Evolutionary conservation across 2,797 vertebrate species (phyloP).

Genomic region (Arnoldichthys spilopterus): DNA sequence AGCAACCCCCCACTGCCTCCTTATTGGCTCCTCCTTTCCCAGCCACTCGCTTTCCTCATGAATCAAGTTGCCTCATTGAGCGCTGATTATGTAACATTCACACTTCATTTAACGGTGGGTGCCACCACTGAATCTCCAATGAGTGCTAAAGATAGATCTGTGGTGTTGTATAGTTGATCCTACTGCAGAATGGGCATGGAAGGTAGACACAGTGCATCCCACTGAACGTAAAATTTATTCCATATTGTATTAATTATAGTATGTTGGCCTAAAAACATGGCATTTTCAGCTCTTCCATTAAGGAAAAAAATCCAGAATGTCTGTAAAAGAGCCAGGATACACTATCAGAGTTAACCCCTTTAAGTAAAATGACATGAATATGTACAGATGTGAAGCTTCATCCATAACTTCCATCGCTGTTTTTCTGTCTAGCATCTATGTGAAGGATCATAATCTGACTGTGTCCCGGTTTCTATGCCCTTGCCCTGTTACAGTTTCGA

Average conservation of each 20-base stretch:
- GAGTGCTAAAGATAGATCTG: conserved; percentile 17
- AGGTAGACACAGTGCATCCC: neutral
- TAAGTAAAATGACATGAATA: neutral
- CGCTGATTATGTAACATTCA: conserved; percentile 65
- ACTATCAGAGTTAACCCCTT: neutral
- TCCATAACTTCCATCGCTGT: neutral
- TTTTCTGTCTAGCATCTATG: neutral
- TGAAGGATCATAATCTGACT: neutral
- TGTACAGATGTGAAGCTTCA: neutral
- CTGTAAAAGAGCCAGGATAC: neutral
- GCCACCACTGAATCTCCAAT: conserved; percentile 59
- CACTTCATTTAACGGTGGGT: conserved; percentile 67
- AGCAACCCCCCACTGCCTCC: neutral
- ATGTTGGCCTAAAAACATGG: neutral
- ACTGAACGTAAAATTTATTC: neutral
- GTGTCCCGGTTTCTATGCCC: neutral
- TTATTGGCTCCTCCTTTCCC: neutral
- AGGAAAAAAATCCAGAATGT: neutral
- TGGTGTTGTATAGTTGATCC: neutral
- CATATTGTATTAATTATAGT: neutral
- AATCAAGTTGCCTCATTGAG: conserved; percentile 10
- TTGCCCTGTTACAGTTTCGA: conserved; percentile 82
- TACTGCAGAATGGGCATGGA: neutral
- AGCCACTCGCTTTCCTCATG: conserved; percentile 1
- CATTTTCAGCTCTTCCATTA: neutral